Base-by-base conservation (phyloP, 2,888 invertebrate species). In the Melanargia galathea region DNA sequence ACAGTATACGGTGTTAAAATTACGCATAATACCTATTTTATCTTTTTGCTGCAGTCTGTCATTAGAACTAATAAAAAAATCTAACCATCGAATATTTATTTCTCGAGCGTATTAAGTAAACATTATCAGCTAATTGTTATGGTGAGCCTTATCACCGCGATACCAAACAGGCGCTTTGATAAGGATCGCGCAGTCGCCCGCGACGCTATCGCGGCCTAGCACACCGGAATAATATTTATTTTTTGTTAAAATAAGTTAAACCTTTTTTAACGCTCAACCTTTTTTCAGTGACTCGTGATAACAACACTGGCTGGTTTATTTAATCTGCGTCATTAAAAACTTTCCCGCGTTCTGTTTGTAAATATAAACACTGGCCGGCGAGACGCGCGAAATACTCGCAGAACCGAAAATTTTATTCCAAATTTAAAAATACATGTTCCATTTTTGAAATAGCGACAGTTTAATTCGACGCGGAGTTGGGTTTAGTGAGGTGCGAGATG, bases 81-180 rank as follows among this genome's bases (percentile, higher is more conserved):
- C 30, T 30, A 18, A 33, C 26, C 4, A 33, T 48, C 33, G 13
- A 20, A 48, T 18, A 51, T 40, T 26, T 51, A 40, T 59, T 51
- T 35, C 22, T 56, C 59, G 6, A 45, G n/a, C n/a, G n/a, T n/a
- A n/a, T n/a, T 60, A 62, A 66, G 51, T 52, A 54, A 60, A 69
- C 74, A 72, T 69, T 84, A 83, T 86, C 83, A 78, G 77, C 82
- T 86, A 84, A 87, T 86, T 87, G 83, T 82, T 77, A 77, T 78
- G 79, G 81, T 74, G 78, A 78, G 80, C 75, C 84, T 90, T 89
- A 90, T 89, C 90, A 80, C 51, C 62, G 61, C 58, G 87, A 87
- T 88, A 88, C 69, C 67, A 67, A 68, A 72, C 70, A 70, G 75
- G 74, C 77, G 75, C 52, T 54, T 63, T 70, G 86, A 89, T 86